Conservation (phyloP, 2,888 invertebrate species). For the Reticulitermes lucifugus region DNA sequence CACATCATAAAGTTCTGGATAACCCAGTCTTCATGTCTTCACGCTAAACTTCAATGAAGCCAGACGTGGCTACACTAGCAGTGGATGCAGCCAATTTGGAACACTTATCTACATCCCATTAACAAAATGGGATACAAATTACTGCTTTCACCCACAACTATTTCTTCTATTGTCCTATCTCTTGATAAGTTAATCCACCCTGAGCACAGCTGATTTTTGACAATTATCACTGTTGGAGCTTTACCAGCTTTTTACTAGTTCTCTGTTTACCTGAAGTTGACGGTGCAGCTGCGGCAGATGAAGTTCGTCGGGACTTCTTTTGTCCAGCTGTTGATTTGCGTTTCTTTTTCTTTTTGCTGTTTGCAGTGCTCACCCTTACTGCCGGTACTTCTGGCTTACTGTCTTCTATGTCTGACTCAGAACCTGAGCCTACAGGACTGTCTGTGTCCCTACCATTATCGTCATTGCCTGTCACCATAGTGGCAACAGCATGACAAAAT, state of each 20-base stretch:
- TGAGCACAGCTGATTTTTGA: not conserved
- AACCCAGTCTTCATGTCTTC: too few relatives aligned
- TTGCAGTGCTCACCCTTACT: not conserved
- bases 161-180: too few relatives aligned
- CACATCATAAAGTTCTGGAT: too few relatives aligned
- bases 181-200: too few relatives aligned
- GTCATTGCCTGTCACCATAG: not conserved
- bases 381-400: conserved; percentile 13
- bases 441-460: not conserved
- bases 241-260: not conserved
- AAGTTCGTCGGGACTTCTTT: conserved; percentile 7
- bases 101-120: too few relatives aligned
- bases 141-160: too few relatives aligned
- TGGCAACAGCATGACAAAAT: conserved; percentile 22
- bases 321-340: conserved; percentile 10
- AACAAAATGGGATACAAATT: too few relatives aligned
- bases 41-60: too few relatives aligned
- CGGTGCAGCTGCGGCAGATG: conserved; percentile 4
- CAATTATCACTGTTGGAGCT: not conserved
- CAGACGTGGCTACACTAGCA: too few relatives aligned
- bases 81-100: too few relatives aligned
- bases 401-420: conserved; percentile 20
- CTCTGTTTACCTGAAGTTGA: conserved; percentile 12
- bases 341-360: conserved; percentile 42
- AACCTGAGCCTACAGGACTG: conserved; percentile 10